Evolutionary conservation across 2,888 invertebrate genomes (phyloP).

Genomic region (Leucophenga maculata): DNA sequence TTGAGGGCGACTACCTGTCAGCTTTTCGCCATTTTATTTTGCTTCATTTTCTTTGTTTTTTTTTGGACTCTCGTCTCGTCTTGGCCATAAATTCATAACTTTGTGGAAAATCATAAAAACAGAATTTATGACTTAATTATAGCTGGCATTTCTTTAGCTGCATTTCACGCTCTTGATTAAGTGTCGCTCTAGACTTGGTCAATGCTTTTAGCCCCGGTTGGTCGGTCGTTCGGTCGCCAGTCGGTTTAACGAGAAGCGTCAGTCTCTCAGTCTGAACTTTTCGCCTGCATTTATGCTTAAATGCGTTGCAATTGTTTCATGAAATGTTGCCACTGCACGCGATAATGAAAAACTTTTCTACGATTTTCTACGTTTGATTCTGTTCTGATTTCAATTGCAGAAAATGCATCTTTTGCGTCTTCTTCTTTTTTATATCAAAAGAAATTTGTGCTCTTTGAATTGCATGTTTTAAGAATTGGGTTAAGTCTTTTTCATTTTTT

Average conservation of each 20-base stretch:
- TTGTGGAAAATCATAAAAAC: conserved; percentile 66
- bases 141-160: conserved; percentile 36
- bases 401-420: background rate
- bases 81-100: conserved; percentile 64
- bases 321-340: conserved; percentile 60
- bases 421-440: background rate
- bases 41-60: background rate
- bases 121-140: conserved; percentile 68
- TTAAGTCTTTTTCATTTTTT: background rate
- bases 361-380: conserved; percentile 47
- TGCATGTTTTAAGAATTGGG: conserved; percentile 13
- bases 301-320: conserved; percentile 57
- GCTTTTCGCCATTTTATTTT: conserved; percentile 41
- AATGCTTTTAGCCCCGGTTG: background rate
- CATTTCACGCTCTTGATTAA: conserved; percentile 61
- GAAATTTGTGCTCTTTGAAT: background rate
- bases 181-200: conserved; percentile 44
- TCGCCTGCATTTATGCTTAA: conserved; percentile 59
- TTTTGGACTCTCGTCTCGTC: background rate
- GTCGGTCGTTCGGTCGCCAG: background rate
- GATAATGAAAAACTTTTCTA: conserved; percentile 55
- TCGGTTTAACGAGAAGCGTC: background rate
- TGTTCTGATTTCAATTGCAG: background rate
- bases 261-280: conserved; percentile 50
- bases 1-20: conserved; percentile 36